Evolutionary conservation across 64 coral and sea anemone species (phyloP).

Genomic region (Hydrozoanthus tunicans): DNA sequence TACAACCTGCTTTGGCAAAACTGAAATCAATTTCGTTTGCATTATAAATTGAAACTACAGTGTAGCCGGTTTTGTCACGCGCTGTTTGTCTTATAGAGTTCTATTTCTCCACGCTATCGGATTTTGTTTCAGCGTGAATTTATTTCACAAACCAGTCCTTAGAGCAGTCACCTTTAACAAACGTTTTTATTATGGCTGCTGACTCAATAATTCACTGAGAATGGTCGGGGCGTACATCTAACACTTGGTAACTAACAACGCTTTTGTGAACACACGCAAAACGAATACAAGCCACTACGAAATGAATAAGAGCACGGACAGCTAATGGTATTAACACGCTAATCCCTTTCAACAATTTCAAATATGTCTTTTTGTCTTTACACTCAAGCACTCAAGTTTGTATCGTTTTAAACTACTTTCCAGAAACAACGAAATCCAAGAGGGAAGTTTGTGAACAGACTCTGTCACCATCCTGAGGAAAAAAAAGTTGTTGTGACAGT

Average conservation of each 20-base stretch:
- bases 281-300: neutral
- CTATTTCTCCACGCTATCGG: neutral
- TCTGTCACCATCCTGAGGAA: neutral
- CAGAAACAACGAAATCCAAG: neutral
- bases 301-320: neutral
- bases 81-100: neutral
- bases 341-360: constrained; percentile 10
- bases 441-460: neutral
- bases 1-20: constrained; percentile 4
- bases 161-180: too few relatives aligned
- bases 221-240: neutral
- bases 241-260: neutral
- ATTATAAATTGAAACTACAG: neutral
- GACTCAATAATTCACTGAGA: too few relatives aligned
- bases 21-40: neutral
- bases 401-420: neutral
- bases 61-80: neutral
- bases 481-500: too few relatives aligned
- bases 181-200: too few relatives aligned
- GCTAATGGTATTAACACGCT: neutral
- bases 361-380: neutral
- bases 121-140: neutral
- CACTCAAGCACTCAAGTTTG: neutral
- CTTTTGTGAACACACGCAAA: neutral
- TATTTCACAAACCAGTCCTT: neutral